Conservation (phyloP, 2,888 invertebrate genomes). For the Sinopyrophorus schimmeli region DNA sequence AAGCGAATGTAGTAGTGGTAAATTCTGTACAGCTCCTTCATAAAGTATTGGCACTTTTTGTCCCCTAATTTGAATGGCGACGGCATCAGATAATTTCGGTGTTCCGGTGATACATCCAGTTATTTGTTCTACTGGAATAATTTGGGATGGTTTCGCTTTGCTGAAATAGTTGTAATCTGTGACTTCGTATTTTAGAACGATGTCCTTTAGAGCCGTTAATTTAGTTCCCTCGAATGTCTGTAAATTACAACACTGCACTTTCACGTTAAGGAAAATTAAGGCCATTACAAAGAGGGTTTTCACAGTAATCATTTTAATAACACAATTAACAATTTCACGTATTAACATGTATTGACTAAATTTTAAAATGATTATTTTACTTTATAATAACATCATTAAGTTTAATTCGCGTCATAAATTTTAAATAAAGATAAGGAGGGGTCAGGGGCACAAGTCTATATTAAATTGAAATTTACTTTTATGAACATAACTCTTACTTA, state of each 20-base stretch:
- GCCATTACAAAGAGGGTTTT: too few relatives aligned
- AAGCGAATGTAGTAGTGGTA: constrained; percentile 27
- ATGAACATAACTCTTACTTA: too few relatives aligned
- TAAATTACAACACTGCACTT: constrained; percentile 13
- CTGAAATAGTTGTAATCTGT: constrained; percentile 22
- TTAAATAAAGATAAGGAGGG: too few relatives aligned
- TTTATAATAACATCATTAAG: too few relatives aligned
- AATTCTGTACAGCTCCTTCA: constrained; percentile 35
- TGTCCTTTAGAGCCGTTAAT: constrained; percentile 14
- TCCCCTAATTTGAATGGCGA: constrained; percentile 20
- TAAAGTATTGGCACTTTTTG: constrained; percentile 16
- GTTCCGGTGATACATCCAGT: constrained; percentile 17
- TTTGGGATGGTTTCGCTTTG: constrained; percentile 4
- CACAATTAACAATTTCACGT: too few relatives aligned
- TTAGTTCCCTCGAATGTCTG: constrained; percentile 21
- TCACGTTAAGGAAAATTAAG: too few relatives aligned
- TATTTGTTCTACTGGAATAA: constrained; percentile 15
- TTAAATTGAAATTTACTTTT: too few relatives aligned
- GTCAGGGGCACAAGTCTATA: too few relatives aligned
- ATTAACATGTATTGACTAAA: too few relatives aligned
- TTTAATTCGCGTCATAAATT: too few relatives aligned
- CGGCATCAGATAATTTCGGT: constrained; percentile 19
- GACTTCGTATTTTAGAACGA: constrained; percentile 12
- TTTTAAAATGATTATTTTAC: too few relatives aligned
- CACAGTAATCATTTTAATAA: constrained; percentile 13